Percentiles rank a stretch among this genome's conserved stretches.
phyloP scores from a whole-genome alignment of 2,113 vertebrate genomes.

The Martes martes region DNA sequence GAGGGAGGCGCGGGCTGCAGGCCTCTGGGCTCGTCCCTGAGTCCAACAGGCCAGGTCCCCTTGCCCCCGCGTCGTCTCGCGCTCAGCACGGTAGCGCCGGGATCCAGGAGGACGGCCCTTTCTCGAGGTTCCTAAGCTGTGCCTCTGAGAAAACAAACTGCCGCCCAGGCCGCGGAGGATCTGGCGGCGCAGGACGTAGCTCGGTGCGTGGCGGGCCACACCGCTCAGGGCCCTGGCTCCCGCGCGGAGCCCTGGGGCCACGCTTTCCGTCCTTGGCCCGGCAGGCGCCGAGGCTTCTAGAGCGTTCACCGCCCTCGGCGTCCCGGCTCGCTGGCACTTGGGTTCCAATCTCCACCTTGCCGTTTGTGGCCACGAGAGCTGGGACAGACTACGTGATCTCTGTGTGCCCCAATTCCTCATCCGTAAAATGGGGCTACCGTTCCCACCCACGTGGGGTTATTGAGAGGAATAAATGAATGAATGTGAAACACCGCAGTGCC shows the following conservation, averaged over 20 bases:
- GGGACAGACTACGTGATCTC: not conserved
- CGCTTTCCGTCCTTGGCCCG: not conserved
- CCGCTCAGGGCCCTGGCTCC: not conserved
- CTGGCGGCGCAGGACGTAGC: not conserved
- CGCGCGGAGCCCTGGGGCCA: rapidly evolving
- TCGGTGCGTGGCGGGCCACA: not conserved
- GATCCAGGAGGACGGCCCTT: rapidly evolving
- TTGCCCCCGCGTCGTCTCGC: rapidly evolving
- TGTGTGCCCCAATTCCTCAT: not conserved
- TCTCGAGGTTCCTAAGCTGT: rapidly evolving
- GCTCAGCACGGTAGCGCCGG: not conserved
- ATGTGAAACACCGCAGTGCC: not conserved
- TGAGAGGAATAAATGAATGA: not conserved
- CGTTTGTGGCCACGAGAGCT: not conserved
- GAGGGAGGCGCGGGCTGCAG: not conserved
- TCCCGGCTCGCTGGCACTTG: not conserved
- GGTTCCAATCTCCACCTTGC: not conserved
- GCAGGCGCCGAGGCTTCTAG: rapidly evolving
- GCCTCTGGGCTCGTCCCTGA: not conserved
- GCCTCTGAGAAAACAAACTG: not conserved
- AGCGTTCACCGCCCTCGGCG: not conserved
- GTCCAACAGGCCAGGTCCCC: not conserved
- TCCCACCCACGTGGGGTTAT: not conserved
- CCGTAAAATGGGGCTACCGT: not conserved
- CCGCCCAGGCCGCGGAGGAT: not conserved